Evolutionary conservation across 2,797 vertebrate species (phyloP).

Genomic region (Sebastes elongatus): DNA sequence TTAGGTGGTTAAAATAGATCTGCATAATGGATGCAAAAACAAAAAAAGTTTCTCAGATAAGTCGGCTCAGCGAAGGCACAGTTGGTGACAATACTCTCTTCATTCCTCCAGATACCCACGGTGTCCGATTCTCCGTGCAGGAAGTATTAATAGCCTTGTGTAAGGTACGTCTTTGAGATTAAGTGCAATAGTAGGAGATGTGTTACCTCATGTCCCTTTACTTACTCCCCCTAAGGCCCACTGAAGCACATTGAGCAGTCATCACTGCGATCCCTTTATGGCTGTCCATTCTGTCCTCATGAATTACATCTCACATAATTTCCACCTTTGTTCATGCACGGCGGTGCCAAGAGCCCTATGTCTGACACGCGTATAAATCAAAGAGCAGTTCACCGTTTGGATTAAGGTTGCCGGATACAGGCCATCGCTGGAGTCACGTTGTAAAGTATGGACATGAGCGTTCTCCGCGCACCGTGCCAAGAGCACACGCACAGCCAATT

Average conservation of each 20-base stretch:
- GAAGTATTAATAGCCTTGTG: slow-evolving; percentile 19
- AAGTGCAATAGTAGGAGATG: slow-evolving; percentile 40
- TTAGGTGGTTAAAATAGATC: slow-evolving; percentile 50
- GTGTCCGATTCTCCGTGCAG: not conserved
- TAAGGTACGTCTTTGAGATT: slow-evolving; percentile 40
- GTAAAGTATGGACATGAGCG: slow-evolving; percentile 44
- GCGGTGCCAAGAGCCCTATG: slow-evolving; percentile 47
- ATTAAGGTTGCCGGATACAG: slow-evolving; percentile 58
- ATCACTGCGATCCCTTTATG: slow-evolving; percentile 65
- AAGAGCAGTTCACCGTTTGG: slow-evolving; percentile 45
- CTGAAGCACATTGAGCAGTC: slow-evolving; percentile 54
- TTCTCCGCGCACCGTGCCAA: slow-evolving; percentile 14
- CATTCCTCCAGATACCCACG: not conserved
- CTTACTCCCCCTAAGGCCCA: slow-evolving; percentile 48
- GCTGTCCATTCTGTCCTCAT: slow-evolving; percentile 67
- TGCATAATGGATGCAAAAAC: slow-evolving; percentile 40
- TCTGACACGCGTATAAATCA: slow-evolving; percentile 66
- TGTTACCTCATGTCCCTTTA: slow-evolving; percentile 60
- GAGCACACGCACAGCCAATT: slow-evolving; percentile 36
- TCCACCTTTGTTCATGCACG: slow-evolving; percentile 64
- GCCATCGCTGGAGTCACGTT: slow-evolving; percentile 27
- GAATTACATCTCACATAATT: slow-evolving; percentile 71
- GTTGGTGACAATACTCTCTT: not conserved
- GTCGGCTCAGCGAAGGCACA: not conserved
- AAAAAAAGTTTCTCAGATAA: slow-evolving; percentile 9